phyloP scores from a whole-genome alignment of 2,888 invertebrate genomes.

The Chydorus sphaericus region DNA sequence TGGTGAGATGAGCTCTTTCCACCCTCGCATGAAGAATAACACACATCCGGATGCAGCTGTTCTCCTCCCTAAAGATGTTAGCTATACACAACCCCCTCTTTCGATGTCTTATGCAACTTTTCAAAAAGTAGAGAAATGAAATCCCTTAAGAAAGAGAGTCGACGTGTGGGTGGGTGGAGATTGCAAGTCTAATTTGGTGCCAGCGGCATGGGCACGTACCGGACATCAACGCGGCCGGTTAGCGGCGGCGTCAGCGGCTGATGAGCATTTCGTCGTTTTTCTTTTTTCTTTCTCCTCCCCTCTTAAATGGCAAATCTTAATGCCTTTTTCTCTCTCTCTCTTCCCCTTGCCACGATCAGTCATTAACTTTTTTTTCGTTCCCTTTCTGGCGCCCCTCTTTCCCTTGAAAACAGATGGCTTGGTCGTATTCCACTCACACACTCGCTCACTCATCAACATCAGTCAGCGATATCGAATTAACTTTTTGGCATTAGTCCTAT shows the following conservation, averaged over 20 bases:
- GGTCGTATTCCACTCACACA: conserved; percentile 1
- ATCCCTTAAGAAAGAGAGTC: background rate
- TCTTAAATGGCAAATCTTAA: background rate
- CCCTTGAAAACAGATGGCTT: conserved; percentile 2
- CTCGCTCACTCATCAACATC: no score
- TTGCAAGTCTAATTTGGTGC: conserved; percentile 1
- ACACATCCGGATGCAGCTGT: conserved; percentile 7
- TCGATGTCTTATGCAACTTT: background rate
- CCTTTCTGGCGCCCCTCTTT: background rate
- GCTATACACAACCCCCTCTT: background rate
- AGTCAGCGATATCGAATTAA: conserved; percentile 7
- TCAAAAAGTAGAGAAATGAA: background rate
- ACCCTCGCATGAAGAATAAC: background rate
- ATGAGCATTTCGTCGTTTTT: background rate
- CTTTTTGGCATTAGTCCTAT: no score
- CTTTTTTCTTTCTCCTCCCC: background rate
- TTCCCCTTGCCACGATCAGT: background rate
- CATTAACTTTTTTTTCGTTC: conserved; percentile 1
- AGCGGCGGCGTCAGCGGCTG: background rate
- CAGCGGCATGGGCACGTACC: background rate
- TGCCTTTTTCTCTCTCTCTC: background rate
- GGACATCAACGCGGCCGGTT: background rate
- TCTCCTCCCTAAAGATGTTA: background rate
- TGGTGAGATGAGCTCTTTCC: background rate
- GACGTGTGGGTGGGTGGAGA: background rate